phyloP scores from a whole-genome alignment of 2,797 vertebrate genomes.

The Molossus molossus region DNA sequence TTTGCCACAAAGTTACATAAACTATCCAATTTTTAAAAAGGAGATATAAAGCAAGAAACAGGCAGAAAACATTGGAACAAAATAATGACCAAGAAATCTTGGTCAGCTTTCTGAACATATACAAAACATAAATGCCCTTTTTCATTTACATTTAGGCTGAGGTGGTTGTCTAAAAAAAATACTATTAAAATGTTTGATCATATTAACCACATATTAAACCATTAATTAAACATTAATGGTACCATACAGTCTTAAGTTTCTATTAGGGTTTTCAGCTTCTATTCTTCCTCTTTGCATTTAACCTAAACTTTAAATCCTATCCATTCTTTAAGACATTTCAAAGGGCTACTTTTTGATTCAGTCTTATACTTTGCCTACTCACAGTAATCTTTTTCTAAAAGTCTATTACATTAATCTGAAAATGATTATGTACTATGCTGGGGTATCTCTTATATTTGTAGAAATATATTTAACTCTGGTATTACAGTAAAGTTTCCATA shows the following conservation, averaged over 20 bases:
- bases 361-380: conserved; percentile 45
- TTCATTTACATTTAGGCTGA: conserved; percentile 61
- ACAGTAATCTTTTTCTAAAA: conserved; percentile 3
- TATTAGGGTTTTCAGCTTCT: conserved; percentile 57
- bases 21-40: conserved; percentile 61
- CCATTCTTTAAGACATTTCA: conserved; percentile 34
- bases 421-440: conserved; percentile 12
- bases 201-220: conserved; percentile 7
- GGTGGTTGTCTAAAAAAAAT: conserved; percentile 51
- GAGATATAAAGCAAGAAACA: conserved; percentile 40
- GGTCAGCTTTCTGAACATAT: conserved; percentile 50
- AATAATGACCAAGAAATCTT: conserved; percentile 66
- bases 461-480: conserved; percentile 66
- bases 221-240: conserved; percentile 26
- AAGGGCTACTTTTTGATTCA: conserved; percentile 50
- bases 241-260: conserved; percentile 30
- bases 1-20: conserved; percentile 47
- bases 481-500: conserved; percentile 53
- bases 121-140: conserved; percentile 17
- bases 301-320: conserved; percentile 45
- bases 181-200: conserved; percentile 62
- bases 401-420: conserved; percentile 54
- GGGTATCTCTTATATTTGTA: conserved; percentile 41
- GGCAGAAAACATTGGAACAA: conserved; percentile 62
- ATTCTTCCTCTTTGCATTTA: conserved; percentile 55